Percentiles rank a stretch among this genome's conserved stretches.
phyloP scores from a whole-genome alignment of 2,797 vertebrate genomes.

The Lagorchestes hirsutus region DNA sequence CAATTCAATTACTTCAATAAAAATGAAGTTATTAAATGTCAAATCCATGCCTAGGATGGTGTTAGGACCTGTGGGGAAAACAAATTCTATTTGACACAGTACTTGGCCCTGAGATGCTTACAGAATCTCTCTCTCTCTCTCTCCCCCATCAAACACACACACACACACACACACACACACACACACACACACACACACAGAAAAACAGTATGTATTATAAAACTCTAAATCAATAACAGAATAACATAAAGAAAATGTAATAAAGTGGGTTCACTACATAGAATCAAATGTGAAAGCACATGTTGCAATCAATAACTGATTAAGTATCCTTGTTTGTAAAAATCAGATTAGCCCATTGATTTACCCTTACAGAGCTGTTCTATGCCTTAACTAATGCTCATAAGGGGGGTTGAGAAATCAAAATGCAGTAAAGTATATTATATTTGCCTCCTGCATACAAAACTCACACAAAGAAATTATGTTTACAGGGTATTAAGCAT shows the following conservation, averaged over 20 bases:
- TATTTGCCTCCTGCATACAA: not conserved
- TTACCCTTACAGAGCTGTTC: not conserved
- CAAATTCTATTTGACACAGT: not conserved
- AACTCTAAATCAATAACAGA: not conserved
- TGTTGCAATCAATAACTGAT: slow-evolving; percentile 5
- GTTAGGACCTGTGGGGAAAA: not conserved
- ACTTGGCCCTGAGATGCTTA: not conserved
- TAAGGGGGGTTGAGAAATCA: not conserved
- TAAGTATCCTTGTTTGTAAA: slow-evolving; percentile 9
- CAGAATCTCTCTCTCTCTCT: not conserved
- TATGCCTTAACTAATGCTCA: not conserved
- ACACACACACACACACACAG: too few relatives aligned
- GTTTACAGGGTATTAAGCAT: not conserved
- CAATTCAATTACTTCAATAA: not conserved
- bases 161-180: not conserved
- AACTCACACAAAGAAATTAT: not conserved
- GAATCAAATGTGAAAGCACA: not conserved
- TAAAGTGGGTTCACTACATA: not conserved
- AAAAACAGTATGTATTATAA: not conserved
- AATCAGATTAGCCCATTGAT: not conserved
- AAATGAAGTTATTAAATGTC: not conserved
- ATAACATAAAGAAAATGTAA: not conserved
- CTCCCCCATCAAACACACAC: not conserved
- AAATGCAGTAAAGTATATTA: not conserved
- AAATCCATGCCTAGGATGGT: not conserved